Base-by-base conservation (phyloP, 1,140 invertebrate genomes). In the Brachionus rubens region DNA sequence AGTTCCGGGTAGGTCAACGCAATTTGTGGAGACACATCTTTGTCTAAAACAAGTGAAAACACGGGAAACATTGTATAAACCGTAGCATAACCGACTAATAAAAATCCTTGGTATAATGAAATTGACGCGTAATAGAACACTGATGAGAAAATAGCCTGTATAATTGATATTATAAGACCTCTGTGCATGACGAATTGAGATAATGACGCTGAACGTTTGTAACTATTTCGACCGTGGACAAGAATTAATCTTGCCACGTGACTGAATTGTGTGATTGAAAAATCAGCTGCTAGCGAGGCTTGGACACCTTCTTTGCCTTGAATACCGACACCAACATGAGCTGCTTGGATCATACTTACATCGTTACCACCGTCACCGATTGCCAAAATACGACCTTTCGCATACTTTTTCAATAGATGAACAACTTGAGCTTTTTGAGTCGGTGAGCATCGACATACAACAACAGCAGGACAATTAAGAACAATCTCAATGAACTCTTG, bases 41-140 rank as follows among this genome's bases (percentile, higher is more conserved):
- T 93, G 86, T 99, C 96, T 48, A 99, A 86, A 7, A 94, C 92
- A 78, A 94, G 85, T 19, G 90, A 91, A 85, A 96, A 96, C 10
- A 99, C 96, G 1, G 97, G 96, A 80, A 98, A 92, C 93, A 98
- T 98, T 16, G 97, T 99, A 83, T 96, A 99, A 41, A 98, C 85
- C 3, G 96, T 99, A 14, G 93, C 94, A 85, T 98, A 99, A 46
- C 95, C 96, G 77, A 99, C 94, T 92, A 98, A 96, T 12, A 99
- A 88, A 81, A 98, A 93, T 19, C 96, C 96, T 84, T 97, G 97
- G 86, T 99, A 99, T 7, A 99, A 87, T 5, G 94, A 91, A 36
- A 99, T 92, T 3, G 94, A 97, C 24, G 95, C 94, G 82, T 99
- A 92, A 86, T 98, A 99, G 86, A 99, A 99, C 9, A 99, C 94